Conservation (phyloP, 2,797 vertebrate genomes). For the Protosalanx chinensis region DNA sequence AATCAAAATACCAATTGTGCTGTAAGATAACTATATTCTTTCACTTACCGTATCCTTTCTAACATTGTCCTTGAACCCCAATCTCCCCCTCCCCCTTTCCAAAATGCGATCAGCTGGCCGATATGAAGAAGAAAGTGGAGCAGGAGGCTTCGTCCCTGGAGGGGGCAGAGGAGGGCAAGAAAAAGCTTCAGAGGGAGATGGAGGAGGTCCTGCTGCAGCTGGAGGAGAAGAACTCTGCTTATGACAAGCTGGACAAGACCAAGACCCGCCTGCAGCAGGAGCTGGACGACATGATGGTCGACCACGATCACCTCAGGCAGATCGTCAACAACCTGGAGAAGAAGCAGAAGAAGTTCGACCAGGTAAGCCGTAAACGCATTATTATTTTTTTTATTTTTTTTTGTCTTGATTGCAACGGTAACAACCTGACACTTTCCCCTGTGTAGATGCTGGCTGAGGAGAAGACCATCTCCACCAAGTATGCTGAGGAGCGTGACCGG, state of each 20-base stretch:
- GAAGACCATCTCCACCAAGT: slow-evolving; percentile 85
- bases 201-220: slow-evolving; percentile 78
- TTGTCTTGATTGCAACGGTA: background rate
- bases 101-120: slow-evolving; percentile 71
- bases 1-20: background rate
- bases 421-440: background rate
- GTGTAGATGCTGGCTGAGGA: slow-evolving; percentile 90
- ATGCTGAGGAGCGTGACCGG: slow-evolving; percentile 87
- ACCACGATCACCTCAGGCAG: slow-evolving; percentile 90
- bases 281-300: slow-evolving; percentile 90
- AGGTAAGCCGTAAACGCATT: slow-evolving; percentile 70
- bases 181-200: slow-evolving; percentile 85
- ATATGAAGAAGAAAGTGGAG: slow-evolving; percentile 91
- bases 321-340: slow-evolving; percentile 88
- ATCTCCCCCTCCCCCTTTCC: background rate
- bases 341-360: slow-evolving; percentile 98
- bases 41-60: background rate
- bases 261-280: slow-evolving; percentile 94
- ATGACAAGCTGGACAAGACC: slow-evolving; percentile 95
- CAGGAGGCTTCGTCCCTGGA: slow-evolving; percentile 80
- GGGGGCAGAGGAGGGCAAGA: slow-evolving; percentile 82
- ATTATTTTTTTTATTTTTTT: background rate
- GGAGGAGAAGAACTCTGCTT: slow-evolving; percentile 85
- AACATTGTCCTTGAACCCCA: background rate
- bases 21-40: too few species aligned